Evolutionary conservation across 2,113 vertebrate species (phyloP), one percentile per base, ranked within the genome.

Genomic region (Fulica atra): DNA sequence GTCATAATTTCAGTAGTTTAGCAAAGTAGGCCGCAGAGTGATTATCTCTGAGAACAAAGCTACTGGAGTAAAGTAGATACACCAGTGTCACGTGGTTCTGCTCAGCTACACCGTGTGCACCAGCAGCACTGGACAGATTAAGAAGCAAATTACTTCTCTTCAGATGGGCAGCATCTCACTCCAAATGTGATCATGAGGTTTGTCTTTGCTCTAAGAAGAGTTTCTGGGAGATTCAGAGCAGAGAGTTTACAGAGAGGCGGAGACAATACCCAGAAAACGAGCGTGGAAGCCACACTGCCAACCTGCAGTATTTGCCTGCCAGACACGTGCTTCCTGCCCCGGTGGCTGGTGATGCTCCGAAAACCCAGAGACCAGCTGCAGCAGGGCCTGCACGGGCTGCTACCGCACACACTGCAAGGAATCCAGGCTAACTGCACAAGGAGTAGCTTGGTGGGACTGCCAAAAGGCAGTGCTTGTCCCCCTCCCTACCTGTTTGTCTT

Each of bases 401-500:
- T 28, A 2, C 56, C 2, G 2, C 1, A 0, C 0, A 0, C 38
- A 10, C 48, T 3, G 50, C 57, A 26, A 60, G 76, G 53, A 92
- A 80, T 12, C 73, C 81, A 57, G 2, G 4, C 44, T 28, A 50
- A n/a, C 31, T 63, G 57, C 53, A 35, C 19, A 3, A 59, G 59
- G 74, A 86, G 31, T 15, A 56, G 68, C 76, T 42, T 31, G 38
- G 9, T 33, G 1, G 13, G 46, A 38, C n/a, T 33, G 18, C 77
- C n/a, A 2, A 72, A 93, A 89, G 38, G 66, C 81, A 69, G 73
- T 7, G 8, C 33, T 54, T n/a, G 13, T 7, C 60, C 61, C 61
- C 46, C 44, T 91, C 68, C 56, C 46, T 98, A 99, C 99, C 99
- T 99, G 98, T 99, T 99, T 8, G 98, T 99, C 98, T 98, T 99